Evolutionary conservation across 2,113 vertebrate species (phyloP).

Genomic region (Cettia cetti): DNA sequence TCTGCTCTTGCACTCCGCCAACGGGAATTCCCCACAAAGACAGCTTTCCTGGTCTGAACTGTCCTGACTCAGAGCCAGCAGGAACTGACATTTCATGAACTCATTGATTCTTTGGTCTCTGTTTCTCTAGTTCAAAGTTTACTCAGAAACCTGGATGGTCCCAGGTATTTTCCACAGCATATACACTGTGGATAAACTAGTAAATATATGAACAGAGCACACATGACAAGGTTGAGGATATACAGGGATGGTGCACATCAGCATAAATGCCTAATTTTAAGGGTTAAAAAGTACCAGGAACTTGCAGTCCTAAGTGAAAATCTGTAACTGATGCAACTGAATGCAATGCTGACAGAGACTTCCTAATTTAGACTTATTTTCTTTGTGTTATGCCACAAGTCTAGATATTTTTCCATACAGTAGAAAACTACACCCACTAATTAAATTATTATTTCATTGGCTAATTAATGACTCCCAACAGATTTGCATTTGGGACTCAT

Average conservation of each 20-base stretch:
- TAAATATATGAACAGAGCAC: neutral
- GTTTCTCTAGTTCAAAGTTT: neutral
- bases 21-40: neutral
- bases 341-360: neutral
- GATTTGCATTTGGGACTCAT: slow-evolving; percentile 87
- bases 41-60: neutral
- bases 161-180: neutral
- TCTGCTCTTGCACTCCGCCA: neutral
- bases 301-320: neutral
- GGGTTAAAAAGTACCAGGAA: neutral
- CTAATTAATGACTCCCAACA: slow-evolving; percentile 88
- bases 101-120: neutral
- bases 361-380: neutral
- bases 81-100: neutral
- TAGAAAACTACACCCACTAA: slow-evolving; percentile 82
- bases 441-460: slow-evolving; percentile 95
- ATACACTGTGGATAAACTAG: neutral
- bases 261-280: neutral
- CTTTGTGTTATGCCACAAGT: slow-evolving; percentile 41
- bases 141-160: neutral
- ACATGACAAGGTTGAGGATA: neutral
- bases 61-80: neutral
- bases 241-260: neutral
- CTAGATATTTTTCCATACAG: slow-evolving; percentile 64
- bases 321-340: neutral